Evolutionary conservation across 2,797 vertebrate species (phyloP).

Genomic region (Forpus xanthops): DNA sequence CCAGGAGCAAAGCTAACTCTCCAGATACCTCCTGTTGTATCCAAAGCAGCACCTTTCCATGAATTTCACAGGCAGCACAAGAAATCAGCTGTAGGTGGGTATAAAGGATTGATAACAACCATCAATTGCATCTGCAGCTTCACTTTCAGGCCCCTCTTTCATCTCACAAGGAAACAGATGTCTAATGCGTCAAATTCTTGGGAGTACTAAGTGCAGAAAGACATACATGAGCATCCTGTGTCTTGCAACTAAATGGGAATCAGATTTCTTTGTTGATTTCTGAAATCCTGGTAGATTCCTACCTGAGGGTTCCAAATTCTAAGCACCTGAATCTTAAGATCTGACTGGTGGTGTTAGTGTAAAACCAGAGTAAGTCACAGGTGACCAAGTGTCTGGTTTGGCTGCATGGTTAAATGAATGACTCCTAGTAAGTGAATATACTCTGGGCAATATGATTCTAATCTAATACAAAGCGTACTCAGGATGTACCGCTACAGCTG

Average conservation of each 20-base stretch:
- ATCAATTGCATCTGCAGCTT: not conserved
- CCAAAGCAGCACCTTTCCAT: slow-evolving; percentile 66
- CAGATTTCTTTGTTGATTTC: not conserved
- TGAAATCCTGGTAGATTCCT: not conserved
- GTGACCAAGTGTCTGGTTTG: not conserved
- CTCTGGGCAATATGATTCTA: not conserved
- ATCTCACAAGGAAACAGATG: not conserved
- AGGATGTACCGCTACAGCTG: not conserved
- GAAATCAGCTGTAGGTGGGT: slow-evolving; percentile 54
- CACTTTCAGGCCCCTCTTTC: not conserved
- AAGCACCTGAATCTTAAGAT: not conserved
- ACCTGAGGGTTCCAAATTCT: not conserved
- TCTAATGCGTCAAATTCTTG: not conserved
- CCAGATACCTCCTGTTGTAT: slow-evolving; percentile 57
- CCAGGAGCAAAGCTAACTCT: slow-evolving; percentile 65
- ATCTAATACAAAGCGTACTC: not conserved
- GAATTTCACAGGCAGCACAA: slow-evolving; percentile 39
- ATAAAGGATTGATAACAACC: not conserved
- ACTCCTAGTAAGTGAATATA: not conserved
- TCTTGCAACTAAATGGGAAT: not conserved
- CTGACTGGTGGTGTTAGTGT: not conserved
- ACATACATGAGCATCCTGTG: not conserved
- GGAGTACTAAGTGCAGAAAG: not conserved
- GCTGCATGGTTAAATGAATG: not conserved
- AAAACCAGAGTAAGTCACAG: not conserved